phyloP scores from a whole-genome alignment of 2,888 invertebrate genomes.

The Tortricodes alternella region DNA sequence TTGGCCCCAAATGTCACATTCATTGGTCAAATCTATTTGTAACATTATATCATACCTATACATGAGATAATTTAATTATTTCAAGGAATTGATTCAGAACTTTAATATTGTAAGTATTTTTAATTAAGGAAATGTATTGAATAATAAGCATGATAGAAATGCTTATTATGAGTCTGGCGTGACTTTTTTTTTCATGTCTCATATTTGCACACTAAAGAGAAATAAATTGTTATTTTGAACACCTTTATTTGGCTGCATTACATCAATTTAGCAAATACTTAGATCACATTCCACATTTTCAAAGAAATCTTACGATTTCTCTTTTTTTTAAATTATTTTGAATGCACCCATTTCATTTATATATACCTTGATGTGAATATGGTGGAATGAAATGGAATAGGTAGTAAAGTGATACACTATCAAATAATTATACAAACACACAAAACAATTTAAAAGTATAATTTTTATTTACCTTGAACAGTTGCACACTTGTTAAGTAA shows the following conservation, averaged over 20 bases:
- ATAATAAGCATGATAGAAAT: neutral
- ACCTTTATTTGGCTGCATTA: neutral
- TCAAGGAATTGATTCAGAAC: slow-evolving; percentile 64
- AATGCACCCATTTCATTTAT: too few species aligned
- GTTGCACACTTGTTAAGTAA: slow-evolving; percentile 69
- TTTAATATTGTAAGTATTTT: slow-evolving; percentile 37
- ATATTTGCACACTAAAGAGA: too few species aligned
- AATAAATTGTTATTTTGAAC: too few species aligned
- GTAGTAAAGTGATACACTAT: slow-evolving; percentile 15
- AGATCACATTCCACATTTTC: neutral
- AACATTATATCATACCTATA: neutral
- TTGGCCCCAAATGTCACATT: too few species aligned
- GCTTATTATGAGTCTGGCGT: slow-evolving; percentile 4
- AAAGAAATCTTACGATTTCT: too few species aligned
- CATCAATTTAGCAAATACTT: neutral
- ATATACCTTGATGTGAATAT: too few species aligned
- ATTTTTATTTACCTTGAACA: slow-evolving; percentile 43
- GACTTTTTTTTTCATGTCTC: slow-evolving; percentile 7
- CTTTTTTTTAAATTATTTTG: too few species aligned
- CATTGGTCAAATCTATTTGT: slow-evolving; percentile 7
- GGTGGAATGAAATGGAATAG: slow-evolving; percentile 11
- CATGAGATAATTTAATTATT: slow-evolving; percentile 43
- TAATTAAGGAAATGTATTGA: slow-evolving; percentile 6
- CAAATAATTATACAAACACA: too few species aligned
- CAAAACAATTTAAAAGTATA: too few species aligned